phyloP scores from a whole-genome alignment of 2,888 invertebrate species.

The Microctonus brassicae region DNA sequence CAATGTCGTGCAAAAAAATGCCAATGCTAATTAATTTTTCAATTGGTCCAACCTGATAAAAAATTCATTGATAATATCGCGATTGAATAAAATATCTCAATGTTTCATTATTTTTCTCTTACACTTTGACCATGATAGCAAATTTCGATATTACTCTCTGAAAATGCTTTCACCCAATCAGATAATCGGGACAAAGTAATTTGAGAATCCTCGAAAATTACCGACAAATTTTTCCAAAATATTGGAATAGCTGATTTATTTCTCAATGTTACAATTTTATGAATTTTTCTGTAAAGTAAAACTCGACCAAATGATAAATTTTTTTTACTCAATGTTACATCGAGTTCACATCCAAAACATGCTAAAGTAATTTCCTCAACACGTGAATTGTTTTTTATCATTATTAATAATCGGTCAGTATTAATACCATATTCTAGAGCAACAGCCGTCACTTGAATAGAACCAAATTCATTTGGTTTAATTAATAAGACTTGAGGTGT shows the following conservation, averaged over 20 bases:
- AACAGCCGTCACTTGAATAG: slow-evolving; percentile 60
- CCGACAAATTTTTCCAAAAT: slow-evolving; percentile 72
- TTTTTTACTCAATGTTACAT: slow-evolving; percentile 69
- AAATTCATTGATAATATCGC: background rate
- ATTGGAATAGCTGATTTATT: slow-evolving; percentile 74
- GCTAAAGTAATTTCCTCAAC: slow-evolving; percentile 71
- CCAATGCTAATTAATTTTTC: slow-evolving; percentile 44
- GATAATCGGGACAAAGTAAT: slow-evolving; percentile 50
- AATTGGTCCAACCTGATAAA: slow-evolving; percentile 33
- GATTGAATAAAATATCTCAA: background rate
- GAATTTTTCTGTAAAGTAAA: slow-evolving; percentile 71
- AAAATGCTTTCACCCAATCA: slow-evolving; percentile 47
- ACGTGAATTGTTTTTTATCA: slow-evolving; percentile 74
- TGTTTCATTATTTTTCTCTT: background rate
- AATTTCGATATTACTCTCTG: slow-evolving; percentile 48
- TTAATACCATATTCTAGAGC: slow-evolving; percentile 60
- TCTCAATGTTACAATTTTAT: slow-evolving; percentile 71
- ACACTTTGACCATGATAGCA: slow-evolving; percentile 41
- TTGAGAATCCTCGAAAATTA: slow-evolving; percentile 65
- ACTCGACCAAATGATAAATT: slow-evolving; percentile 72
- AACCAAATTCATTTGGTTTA: slow-evolving; percentile 55
- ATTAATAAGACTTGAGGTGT: background rate
- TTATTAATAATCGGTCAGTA: slow-evolving; percentile 60
- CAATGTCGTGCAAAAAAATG: slow-evolving; percentile 69
- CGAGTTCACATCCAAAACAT: slow-evolving; percentile 72